Base-by-base conservation (phyloP, 2,797 vertebrate genomes). In the Esox masquinongy region DNA sequence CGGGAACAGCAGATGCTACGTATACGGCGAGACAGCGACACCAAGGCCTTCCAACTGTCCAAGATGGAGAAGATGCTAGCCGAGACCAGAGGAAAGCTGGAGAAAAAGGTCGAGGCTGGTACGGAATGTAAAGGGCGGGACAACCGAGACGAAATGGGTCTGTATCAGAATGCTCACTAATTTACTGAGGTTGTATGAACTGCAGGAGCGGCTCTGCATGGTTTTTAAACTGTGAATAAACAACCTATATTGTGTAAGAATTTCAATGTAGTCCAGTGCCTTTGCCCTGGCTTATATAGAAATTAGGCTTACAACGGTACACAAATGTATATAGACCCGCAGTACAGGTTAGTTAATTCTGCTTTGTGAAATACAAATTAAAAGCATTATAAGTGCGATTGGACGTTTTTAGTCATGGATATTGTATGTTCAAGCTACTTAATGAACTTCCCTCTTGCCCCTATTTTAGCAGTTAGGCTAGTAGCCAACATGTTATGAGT, bases 51-150 rank as follows among this genome's bases (percentile, higher is more conserved):
- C 3, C 94, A 95, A 76, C 91, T 98, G 14, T 92, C 80, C 77
- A 94, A 96, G 68, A 89, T 99, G 94, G 93, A 95, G 85, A 92
- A 95, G 87, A 92, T 92, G 89, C 92, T 98, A 86, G 92, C 96
- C 86, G 93, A 96, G 85, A 96, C 95, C 81, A 95, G 91, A 86
- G 90, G 82, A 84, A 89, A 97, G 80, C 74, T 98, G 80, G 93
- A 92, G 71, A 95, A 94, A 88, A 98, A 96, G 90, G 78, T 87
- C 5, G 93, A 95, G 70, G 39, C 88, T 15, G 88, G 94, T 87
- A 90, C 73, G 1, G 88, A 92, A 24, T 89, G 79, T 71, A 70
- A 82, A 74, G 77, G 43, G 68, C 86, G 68, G 68, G 9, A 49
- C 47, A 4, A 79, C 66, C 91, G 88, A 66, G 91, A 94, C 56